phyloP scores from a whole-genome alignment of 2,888 invertebrate genomes.

The Dendrolimus houi region DNA sequence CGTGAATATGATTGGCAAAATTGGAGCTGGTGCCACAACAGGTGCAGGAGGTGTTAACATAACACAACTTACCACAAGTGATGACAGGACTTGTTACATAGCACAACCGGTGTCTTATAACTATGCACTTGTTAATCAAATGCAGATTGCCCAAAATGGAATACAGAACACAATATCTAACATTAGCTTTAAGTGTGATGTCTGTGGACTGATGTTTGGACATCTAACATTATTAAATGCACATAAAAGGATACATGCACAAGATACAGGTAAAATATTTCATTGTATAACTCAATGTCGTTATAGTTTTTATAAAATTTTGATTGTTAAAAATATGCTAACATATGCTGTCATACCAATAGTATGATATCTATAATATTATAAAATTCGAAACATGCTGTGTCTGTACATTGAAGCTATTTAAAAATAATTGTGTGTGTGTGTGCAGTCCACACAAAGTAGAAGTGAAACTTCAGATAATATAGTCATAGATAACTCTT shows the following conservation, averaged over 20 bases:
- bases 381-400: too few species aligned
- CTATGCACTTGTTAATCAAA: slow-evolving; percentile 90
- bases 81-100: slow-evolving; percentile 84
- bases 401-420: too few species aligned
- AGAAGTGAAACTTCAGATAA: too few species aligned
- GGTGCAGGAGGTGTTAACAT: slow-evolving; percentile 79
- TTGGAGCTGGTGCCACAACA: slow-evolving; percentile 60
- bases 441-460: too few species aligned
- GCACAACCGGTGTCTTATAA: slow-evolving; percentile 87
- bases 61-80: slow-evolving; percentile 79
- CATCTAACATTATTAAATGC: slow-evolving; percentile 89
- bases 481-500: too few species aligned
- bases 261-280: slow-evolving; percentile 63
- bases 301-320: too few species aligned
- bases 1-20: slow-evolving; percentile 82
- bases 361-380: too few species aligned
- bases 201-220: slow-evolving; percentile 90
- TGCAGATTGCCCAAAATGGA: slow-evolving; percentile 84
- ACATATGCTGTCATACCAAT: too few species aligned
- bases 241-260: slow-evolving; percentile 88
- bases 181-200: slow-evolving; percentile 92
- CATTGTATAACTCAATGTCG: background rate
- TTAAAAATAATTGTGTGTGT: too few species aligned
- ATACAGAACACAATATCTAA: slow-evolving; percentile 85
- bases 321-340: too few species aligned